Conservation (phyloP, 1,140 invertebrate genomes). For the Heliconius eleuchia region DNA sequence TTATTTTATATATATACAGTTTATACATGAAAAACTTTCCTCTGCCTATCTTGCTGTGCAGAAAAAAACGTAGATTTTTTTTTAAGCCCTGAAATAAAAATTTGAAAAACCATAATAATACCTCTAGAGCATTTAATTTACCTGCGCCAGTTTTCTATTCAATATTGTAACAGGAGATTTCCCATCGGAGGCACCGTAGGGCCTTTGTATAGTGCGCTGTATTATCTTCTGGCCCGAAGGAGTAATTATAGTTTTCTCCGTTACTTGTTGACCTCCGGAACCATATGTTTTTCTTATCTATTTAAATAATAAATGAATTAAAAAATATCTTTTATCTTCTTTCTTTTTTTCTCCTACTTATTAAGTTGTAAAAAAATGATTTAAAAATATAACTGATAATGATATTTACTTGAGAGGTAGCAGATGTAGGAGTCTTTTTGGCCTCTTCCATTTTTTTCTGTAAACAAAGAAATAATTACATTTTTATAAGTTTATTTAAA, state of each 20-base stretch:
- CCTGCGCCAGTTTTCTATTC: slow-evolving; percentile 75
- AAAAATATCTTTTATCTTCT: no score
- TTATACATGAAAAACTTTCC: no score
- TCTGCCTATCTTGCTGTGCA: no score
- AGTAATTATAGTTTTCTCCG: slow-evolving; percentile 79
- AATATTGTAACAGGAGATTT: slow-evolving; percentile 67
- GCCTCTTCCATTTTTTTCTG: slow-evolving; percentile 70
- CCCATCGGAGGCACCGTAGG: slow-evolving; percentile 49
- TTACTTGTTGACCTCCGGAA: slow-evolving; percentile 66
- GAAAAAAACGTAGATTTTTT: no score
- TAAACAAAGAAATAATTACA: not conserved
- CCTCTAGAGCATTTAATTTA: slow-evolving; percentile 32
- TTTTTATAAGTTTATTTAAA: no score
- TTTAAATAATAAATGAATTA: slow-evolving; percentile 12
- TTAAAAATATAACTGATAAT: not conserved
- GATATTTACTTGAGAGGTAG: slow-evolving; percentile 33
- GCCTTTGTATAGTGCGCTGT: slow-evolving; percentile 75
- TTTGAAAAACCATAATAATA: not conserved
- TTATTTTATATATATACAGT: no score
- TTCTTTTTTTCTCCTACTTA: no score
- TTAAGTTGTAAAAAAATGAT: not conserved
- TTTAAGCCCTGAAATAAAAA: not conserved
- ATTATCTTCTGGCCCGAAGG: slow-evolving; percentile 79
- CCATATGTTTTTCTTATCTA: slow-evolving; percentile 63
- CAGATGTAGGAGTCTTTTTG: slow-evolving; percentile 53